Conservation (phyloP, 2,888 invertebrate species). For the Pheosia gnoma region DNA sequence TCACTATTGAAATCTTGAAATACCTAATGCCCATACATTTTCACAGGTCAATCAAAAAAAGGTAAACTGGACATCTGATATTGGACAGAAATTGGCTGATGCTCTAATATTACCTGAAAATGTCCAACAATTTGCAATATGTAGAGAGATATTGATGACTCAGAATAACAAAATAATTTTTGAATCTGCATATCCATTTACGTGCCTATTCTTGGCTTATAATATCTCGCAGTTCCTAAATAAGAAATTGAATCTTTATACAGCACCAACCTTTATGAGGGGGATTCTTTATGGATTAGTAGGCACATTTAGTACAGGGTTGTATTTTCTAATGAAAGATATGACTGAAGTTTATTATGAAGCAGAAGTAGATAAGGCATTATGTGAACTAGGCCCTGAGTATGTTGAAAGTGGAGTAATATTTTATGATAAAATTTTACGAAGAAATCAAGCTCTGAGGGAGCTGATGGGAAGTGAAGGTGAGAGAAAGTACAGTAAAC, state of each 20-base stretch:
- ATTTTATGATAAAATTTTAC: slow-evolving; percentile 89
- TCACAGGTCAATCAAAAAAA: slow-evolving; percentile 85
- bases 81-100: slow-evolving; percentile 85
- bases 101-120: slow-evolving; percentile 89
- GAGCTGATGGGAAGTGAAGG: slow-evolving; percentile 86
- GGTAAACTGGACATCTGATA: slow-evolving; percentile 86
- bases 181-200: slow-evolving; percentile 81
- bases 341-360: slow-evolving; percentile 86
- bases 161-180: slow-evolving; percentile 84
- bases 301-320: slow-evolving; percentile 81
- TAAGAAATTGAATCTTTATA: slow-evolving; percentile 79
- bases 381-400: slow-evolving; percentile 84
- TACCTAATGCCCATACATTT: not conserved
- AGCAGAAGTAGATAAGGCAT: slow-evolving; percentile 83
- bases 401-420: slow-evolving; percentile 89
- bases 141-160: slow-evolving; percentile 87
- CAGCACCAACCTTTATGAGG: slow-evolving; percentile 76
- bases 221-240: slow-evolving; percentile 81
- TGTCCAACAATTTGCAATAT: slow-evolving; percentile 92
- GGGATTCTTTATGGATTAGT: slow-evolving; percentile 80
- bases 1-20: no score
- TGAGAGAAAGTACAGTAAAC: slow-evolving; percentile 84
- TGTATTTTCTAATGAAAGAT: slow-evolving; percentile 87
- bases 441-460: slow-evolving; percentile 89
- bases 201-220: slow-evolving; percentile 79